Percentiles rank a stretch among this genome's conserved stretches.
phyloP scores from a whole-genome alignment of 2,888 invertebrate species.

The Rhagonycha lutea region DNA sequence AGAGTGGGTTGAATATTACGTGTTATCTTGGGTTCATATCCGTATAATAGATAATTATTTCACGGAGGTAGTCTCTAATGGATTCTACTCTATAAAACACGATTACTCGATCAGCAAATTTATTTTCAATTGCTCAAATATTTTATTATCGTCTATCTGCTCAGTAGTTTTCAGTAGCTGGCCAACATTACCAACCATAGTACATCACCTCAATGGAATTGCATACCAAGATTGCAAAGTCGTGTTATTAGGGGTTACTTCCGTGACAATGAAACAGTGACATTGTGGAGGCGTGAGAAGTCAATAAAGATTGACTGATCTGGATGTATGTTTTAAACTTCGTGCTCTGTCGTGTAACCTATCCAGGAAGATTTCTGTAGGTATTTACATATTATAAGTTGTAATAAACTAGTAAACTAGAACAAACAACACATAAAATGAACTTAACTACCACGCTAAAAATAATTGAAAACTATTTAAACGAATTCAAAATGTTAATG shows the following conservation, averaged over 20 bases:
- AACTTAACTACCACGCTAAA: neutral
- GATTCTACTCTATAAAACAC: neutral
- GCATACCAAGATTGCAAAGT: conserved; percentile 16
- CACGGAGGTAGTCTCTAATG: conserved; percentile 5
- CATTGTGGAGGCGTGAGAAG: conserved; percentile 30
- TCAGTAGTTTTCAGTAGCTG: neutral
- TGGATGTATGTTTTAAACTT: conserved; percentile 18
- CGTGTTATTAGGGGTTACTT: conserved; percentile 25
- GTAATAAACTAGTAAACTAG: conserved; percentile 20
- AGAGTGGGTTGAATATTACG: conserved; percentile 33
- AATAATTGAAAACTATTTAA: neutral
- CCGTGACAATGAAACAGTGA: conserved; percentile 27
- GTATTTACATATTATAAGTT: conserved; percentile 26
- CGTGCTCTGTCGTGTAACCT: conserved; percentile 20
- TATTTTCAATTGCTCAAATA: neutral
- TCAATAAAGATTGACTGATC: conserved; percentile 32
- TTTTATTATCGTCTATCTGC: neutral
- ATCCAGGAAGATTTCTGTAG: conserved; percentile 16
- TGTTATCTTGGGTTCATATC: conserved; percentile 35
- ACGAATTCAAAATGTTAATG: neutral
- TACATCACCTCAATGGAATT: neutral
- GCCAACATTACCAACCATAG: neutral
- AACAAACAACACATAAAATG: conserved; percentile 1
- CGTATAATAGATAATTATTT: conserved; percentile 33
- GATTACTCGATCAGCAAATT: neutral